phyloP scores from a whole-genome alignment of 2,797 vertebrate genomes.

The Mus caroli region DNA sequence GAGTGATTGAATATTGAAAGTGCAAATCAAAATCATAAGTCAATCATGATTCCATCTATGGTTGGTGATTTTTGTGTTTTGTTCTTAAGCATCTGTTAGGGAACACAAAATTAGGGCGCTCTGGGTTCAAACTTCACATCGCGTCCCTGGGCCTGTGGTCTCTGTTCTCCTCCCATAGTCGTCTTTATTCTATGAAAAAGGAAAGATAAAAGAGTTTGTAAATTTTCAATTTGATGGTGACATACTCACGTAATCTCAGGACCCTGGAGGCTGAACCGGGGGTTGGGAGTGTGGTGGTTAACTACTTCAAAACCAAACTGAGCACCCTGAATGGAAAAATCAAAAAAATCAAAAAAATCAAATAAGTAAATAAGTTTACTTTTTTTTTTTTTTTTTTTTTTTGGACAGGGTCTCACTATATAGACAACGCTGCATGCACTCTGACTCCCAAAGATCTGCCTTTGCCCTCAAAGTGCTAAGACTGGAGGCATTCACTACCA shows the following conservation, averaged over 20 bases:
- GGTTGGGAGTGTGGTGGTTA: no score
- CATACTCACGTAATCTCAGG: not conserved
- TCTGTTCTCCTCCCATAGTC: not conserved
- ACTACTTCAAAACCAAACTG: not conserved
- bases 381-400: not conserved
- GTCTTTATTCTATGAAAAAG: conserved; percentile 24
- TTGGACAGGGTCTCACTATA: not conserved
- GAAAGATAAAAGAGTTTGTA: not conserved
- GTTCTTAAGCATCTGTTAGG: not conserved
- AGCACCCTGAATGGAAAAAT: not conserved
- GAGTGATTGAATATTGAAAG: conserved; percentile 15
- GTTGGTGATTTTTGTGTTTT: not conserved
- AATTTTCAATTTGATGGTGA: not conserved
- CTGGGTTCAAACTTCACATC: not conserved
- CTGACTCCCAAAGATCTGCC: not conserved
- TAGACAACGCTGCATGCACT: not conserved
- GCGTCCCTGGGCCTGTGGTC: not conserved
- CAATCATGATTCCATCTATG: not conserved
- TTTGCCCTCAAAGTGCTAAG: not conserved
- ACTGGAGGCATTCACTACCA: not conserved
- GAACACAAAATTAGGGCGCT: not conserved
- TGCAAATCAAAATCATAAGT: conserved; percentile 37
- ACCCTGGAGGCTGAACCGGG: not conserved
- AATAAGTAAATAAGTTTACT: not conserved
- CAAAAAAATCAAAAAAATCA: not conserved